A percentile compares a stretch with the other conserved stretches of the same genome.
phyloP scores from a whole-genome alignment of 2,797 vertebrate genomes.

The Sebastes iracundus region DNA sequence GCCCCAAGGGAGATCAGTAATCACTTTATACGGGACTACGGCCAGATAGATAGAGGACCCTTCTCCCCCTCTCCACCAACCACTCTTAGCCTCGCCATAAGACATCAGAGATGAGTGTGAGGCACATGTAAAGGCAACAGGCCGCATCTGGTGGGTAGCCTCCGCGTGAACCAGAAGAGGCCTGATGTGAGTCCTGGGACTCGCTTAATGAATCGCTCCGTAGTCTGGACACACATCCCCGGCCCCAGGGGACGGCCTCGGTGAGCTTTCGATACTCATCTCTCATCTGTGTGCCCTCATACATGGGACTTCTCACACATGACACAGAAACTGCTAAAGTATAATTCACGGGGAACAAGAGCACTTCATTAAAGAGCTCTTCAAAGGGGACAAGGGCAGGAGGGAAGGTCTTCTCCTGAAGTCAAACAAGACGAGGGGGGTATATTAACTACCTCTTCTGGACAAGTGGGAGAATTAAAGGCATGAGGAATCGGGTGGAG shows the following conservation, averaged over 20 bases:
- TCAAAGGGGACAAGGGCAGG: conserved; percentile 46
- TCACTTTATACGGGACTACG: conserved; percentile 18
- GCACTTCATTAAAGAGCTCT: conserved; percentile 69
- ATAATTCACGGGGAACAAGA: conserved; percentile 53
- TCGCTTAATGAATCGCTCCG: conserved; percentile 67
- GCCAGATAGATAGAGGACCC: conserved; percentile 37
- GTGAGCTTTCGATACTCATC: conserved; percentile 55
- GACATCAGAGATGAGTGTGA: conserved; percentile 48
- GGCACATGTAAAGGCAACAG: conserved; percentile 33
- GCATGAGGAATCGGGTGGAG: background rate
- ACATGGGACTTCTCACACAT: conserved; percentile 52
- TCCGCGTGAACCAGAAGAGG: conserved; percentile 41
- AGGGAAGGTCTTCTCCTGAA: conserved; percentile 43
- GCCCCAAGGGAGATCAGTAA: conserved; percentile 44
- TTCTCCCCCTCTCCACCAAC: conserved; percentile 29
- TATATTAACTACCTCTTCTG: conserved; percentile 46
- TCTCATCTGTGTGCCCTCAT: conserved; percentile 53
- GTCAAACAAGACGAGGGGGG: conserved; percentile 41
- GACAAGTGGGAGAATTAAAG: conserved; percentile 39
- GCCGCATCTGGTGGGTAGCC: conserved; percentile 18
- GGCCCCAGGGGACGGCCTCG: conserved; percentile 40
- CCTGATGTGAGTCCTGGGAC: conserved; percentile 58
- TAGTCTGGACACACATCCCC: conserved; percentile 69
- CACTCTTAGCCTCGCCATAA: conserved; percentile 26
- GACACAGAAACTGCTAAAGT: conserved; percentile 39